Percentiles rank a stretch among this genome's conserved stretches.
Conservation (phyloP, 2,113 vertebrate genomes). For the Hoplias malabaricus region DNA sequence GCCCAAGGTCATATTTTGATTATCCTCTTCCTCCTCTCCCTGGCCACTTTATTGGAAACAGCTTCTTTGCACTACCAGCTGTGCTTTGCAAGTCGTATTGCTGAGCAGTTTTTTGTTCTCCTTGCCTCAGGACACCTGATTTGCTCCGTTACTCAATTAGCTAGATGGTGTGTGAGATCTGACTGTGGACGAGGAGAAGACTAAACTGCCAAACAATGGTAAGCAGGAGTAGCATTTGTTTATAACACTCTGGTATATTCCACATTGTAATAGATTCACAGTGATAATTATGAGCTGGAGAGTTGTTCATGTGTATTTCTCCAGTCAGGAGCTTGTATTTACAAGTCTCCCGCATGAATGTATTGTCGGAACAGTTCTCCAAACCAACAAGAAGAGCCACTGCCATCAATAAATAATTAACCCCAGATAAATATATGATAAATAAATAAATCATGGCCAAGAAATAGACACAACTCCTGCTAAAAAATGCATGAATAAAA, state of each 20-base stretch:
- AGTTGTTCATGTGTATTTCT: neutral
- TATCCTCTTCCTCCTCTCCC: too few species aligned
- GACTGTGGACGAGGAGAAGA: neutral
- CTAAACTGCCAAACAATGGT: neutral
- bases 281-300: neutral
- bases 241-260: neutral
- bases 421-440: neutral
- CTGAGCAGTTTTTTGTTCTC: neutral
- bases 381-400: neutral
- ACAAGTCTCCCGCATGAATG: neutral
- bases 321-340: neutral
- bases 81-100: neutral
- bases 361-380: neutral
- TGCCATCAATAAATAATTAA: neutral
- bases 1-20: too few species aligned
- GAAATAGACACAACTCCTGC: neutral
- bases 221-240: neutral
- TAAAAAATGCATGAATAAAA: neutral
- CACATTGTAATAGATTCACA: neutral
- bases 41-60: neutral
- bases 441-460: neutral
- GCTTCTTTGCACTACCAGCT: too few species aligned
- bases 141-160: neutral
- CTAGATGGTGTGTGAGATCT: neutral
- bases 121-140: neutral